Evolutionary conservation across 2,888 invertebrate genomes (phyloP), one percentile per base, ranked within the genome.

Genomic region (Macrophya annulata): DNA sequence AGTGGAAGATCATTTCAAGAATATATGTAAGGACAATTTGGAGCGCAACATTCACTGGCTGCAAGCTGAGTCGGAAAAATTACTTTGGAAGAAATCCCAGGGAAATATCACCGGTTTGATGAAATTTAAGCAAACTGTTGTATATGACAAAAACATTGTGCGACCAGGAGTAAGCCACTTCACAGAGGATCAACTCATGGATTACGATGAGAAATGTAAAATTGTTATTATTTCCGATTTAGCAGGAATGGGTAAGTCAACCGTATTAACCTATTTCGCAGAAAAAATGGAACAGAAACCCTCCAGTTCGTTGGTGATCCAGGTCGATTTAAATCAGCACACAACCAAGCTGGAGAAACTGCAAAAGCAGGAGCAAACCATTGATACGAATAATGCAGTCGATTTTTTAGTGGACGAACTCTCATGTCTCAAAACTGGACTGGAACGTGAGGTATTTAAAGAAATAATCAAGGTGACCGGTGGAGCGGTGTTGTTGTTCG

Each of bases 41-140:
- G 12, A 12, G 0, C 72, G 12, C 10, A 74, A 74, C 43, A 21
- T 74, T 74, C 72, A 74, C 15, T 74, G 72, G 72, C 72, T 74
- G 45, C 43, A 12, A n/a, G n/a, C 45, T 45, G 45, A n/a, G 21
- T 8, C 43, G 1, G 10, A n/a, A 4, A 21, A 45, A 74, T 21
- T 74, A 3, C 2, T 74, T 12, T 74, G 72, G 72, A 1, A 21
- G 6, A n/a, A 15, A 45, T 21, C 72, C 15, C 21, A 25, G 6
- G 72, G 72, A 25, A 21, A 9, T 74, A 74, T 74, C 15, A 31
- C n/a, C 12, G 10, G 21, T 10, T 31, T 74, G 21, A 9, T n/a
- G n/a, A n/a, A n/a, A n/a, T n/a, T n/a, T n/a, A n/a, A n/a, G n/a
- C n/a, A n/a, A n/a, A n/a, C n/a, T n/a, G n/a, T n/a, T n/a, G n/a